Evolutionary conservation across 2,888 invertebrate genomes (phyloP), one percentile per base, ranked within the genome.

Genomic region (Phoronis australis): DNA sequence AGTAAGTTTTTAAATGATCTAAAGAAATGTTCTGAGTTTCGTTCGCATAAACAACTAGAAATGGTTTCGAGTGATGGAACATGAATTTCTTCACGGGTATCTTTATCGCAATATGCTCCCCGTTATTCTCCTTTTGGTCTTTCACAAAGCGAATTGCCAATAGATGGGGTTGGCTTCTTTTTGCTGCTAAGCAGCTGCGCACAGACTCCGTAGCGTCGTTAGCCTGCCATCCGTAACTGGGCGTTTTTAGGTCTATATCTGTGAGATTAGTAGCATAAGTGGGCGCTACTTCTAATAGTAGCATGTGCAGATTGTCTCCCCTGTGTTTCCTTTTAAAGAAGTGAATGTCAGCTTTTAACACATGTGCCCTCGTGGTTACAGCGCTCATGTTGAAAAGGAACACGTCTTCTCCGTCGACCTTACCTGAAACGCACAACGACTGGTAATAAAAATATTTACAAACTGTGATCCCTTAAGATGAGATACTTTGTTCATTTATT

Each of bases 351-450:
- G 72, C 76, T 46, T 66, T 65, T 42, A 75, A 58, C 22, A 77
- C 62, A 41, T 64, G 63, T 57, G 77, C 76, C 1, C 66, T 59
- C 3, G 64, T 56, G 37, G 57, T 55, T 21, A 78, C 55, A 4
- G 76, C 71, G 18, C 68, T 68, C 54, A 77, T 56, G 56, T 78
- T 77, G 62, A 77, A 78, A n/a, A 76, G 56, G 52, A 77, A 68
- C 65, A 76, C 69, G 20, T 66, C 59, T 52, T 69, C 60, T 18
- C 66, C 65, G 47, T 84, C 64, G 20, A 70, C 61, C 21, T 59
- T 55, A 26, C 64, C 73, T 73, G 64, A 42, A 55, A n/a, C n/a
- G n/a, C n/a, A n/a, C n/a, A n/a, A n/a, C n/a, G n/a, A n/a, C n/a
- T n/a, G n/a, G n/a, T n/a, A n/a, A n/a, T n/a, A n/a, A n/a, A n/a